A percentile compares a stretch with the other conserved stretches of the same genome.
Evolutionary conservation across 2,888 invertebrate genomes (phyloP).

Genomic region (Steromphala cineraria): DNA sequence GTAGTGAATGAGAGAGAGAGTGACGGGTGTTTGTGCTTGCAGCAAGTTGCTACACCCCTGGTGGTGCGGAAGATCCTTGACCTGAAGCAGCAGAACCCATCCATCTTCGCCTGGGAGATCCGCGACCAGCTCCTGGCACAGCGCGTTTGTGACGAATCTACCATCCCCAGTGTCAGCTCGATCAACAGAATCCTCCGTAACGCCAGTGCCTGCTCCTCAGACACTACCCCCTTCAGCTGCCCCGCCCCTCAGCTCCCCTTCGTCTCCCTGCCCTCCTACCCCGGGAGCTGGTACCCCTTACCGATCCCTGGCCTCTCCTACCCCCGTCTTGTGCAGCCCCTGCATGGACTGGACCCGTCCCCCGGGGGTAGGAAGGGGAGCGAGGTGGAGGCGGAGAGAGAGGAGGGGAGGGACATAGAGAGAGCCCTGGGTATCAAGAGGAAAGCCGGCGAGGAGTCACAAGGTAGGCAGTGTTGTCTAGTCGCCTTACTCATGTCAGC

Average conservation of each 20-base stretch:
- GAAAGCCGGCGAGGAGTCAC: background rate
- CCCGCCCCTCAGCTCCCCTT: background rate
- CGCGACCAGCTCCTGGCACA: slow-evolving; percentile 91
- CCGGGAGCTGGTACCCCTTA: slow-evolving; percentile 46
- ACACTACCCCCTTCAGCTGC: background rate
- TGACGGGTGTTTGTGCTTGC: background rate
- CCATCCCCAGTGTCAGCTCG: slow-evolving; percentile 93
- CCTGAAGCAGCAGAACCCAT: slow-evolving; percentile 95
- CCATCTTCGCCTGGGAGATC: slow-evolving; percentile 98
- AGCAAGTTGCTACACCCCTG: slow-evolving; percentile 93
- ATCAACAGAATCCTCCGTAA: slow-evolving; percentile 91
- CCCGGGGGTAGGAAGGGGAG: slow-evolving; percentile 11
- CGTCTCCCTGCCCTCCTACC: slow-evolving; percentile 19
- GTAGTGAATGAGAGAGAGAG: too few species aligned
- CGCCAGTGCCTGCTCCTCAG: slow-evolving; percentile 46
- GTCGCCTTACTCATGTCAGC: too few species aligned
- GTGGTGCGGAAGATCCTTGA: slow-evolving; percentile 96
- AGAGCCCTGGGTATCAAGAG: slow-evolving; percentile 7
- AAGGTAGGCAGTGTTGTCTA: background rate
- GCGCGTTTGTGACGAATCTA: slow-evolving; percentile 86
- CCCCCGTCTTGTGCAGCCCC: slow-evolving; percentile 63
- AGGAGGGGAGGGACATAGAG: slow-evolving; percentile 4
- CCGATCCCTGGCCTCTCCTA: slow-evolving; percentile 66
- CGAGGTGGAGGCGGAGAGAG: background rate
- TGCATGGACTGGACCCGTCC: slow-evolving; percentile 26